Evolutionary conservation across 2,113 vertebrate genomes (phyloP).

Genomic region (Pteruthius melanotis): DNA sequence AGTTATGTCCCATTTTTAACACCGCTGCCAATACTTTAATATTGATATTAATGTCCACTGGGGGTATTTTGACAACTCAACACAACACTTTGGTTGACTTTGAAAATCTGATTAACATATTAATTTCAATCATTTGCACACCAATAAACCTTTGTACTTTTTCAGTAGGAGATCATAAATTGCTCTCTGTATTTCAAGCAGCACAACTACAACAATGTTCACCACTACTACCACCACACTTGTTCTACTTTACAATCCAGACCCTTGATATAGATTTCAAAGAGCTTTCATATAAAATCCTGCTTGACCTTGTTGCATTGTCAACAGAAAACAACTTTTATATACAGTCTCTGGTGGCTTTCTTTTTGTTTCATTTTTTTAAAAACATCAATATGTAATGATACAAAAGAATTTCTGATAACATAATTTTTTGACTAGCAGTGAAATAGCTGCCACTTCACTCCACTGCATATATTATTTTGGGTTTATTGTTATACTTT

Average conservation of each 20-base stretch:
- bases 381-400: background rate
- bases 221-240: background rate
- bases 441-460: conserved; percentile 8
- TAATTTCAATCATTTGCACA: background rate
- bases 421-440: conserved; percentile 45
- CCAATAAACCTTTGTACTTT: background rate
- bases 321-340: conserved; percentile 34
- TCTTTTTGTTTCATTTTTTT: background rate
- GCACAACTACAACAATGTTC: background rate
- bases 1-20: background rate
- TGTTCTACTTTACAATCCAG: background rate
- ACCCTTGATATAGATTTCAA: conserved; percentile 19
- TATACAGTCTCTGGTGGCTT: conserved; percentile 20
- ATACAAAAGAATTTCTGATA: conserved; percentile 39
- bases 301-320: conserved; percentile 36
- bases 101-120: background rate
- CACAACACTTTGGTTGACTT: background rate
- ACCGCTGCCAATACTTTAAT: fast-evolving
- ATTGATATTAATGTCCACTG: background rate
- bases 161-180: background rate
- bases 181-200: background rate
- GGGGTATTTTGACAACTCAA: background rate
- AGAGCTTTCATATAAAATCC: background rate
- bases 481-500: background rate
- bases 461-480: background rate